Evolutionary conservation across 2,888 invertebrate genomes (phyloP), one percentile per base, ranked within the genome.

Genomic region (Chalcis sispes): DNA sequence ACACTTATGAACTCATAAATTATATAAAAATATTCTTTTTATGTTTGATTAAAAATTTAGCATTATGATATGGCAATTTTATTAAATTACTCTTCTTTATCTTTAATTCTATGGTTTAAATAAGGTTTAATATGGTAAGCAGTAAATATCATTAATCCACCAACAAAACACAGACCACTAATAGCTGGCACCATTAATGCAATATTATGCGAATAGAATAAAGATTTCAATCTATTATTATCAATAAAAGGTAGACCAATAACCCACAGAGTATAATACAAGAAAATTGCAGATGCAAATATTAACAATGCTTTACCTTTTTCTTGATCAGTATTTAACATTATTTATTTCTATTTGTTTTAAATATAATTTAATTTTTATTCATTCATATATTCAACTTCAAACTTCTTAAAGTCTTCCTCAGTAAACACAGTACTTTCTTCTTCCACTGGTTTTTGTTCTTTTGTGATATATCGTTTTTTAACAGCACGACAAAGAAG

Each of bases 181-280:
- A 90, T 83, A 3, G 92, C 93, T 79, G 93, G 92, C 71, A 90
- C 85, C 8, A 92, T 86, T 15, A 94, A 89, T 40, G 91, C 92
- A 89, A 84, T 29, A 79, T 83, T 77, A 18, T 86, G 82, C 1
- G 85, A 85, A 36, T 81, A 83, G 74, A 87, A 87, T 2, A 87
- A 78, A 40, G 83, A 81, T 85, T 86, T 84, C 90, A 93, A 91
- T 90, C 91, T 89, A 84, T 91, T 91, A 80, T 91, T 89, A 69
- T 91, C 90, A 82, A 93, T 91, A 82, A 94, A 94, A 1, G 94
- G 94, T 81, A 93, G 90, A 58, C 92, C 91, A 74, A 93, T 91
- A 20, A 94, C 89, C 94, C 94, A 94, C 73, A 92, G 87, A 42
- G 92, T 91, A 78, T 93, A 90, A 82, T 93, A 90, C 0, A 91